Conservation (phyloP, 2,797 vertebrate genomes). For the Ceryle rudis region DNA sequence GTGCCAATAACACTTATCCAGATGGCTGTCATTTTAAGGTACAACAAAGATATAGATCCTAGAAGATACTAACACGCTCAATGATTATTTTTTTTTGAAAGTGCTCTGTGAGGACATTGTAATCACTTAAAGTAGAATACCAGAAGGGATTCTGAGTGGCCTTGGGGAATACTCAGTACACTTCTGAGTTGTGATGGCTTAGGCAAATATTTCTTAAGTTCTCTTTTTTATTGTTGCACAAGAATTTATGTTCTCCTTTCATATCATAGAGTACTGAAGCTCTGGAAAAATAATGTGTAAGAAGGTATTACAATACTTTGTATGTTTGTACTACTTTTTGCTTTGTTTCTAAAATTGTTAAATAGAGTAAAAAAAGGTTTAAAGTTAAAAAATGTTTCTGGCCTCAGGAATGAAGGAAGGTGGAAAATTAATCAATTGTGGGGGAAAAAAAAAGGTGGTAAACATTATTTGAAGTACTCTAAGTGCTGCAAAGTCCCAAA, state of each 20-base stretch:
- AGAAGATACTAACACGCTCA: background rate
- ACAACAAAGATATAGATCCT: background rate
- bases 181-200: background rate
- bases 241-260: background rate
- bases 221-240: background rate
- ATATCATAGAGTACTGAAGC: background rate
- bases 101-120: background rate
- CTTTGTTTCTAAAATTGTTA: background rate
- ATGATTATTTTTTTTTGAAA: background rate
- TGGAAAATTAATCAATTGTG: background rate
- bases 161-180: background rate
- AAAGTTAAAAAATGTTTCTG: background rate
- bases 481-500: background rate
- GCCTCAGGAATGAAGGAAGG: background rate
- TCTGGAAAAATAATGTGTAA: background rate
- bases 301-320: background rate
- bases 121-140: background rate
- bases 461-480: background rate
- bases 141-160: background rate
- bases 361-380: background rate
- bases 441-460: background rate
- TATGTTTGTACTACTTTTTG: background rate
- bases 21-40: background rate
- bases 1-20: slow-evolving; percentile 4
- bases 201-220: background rate